Evolutionary conservation across 2,113 vertebrate genomes (phyloP).

Genomic region (Oncorhynchus masou): DNA sequence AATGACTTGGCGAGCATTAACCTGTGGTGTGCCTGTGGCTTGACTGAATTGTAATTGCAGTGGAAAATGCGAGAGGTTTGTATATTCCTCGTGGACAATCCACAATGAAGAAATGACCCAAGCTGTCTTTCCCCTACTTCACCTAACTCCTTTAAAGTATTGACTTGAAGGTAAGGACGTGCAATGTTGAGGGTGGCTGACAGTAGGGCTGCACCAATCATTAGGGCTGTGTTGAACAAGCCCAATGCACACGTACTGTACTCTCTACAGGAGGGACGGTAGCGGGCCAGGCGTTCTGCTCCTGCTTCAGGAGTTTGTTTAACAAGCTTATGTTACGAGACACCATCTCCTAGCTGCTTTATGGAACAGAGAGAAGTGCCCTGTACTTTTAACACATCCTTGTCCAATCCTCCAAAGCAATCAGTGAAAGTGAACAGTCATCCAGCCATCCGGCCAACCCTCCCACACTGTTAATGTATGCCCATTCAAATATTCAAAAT

Average conservation of each 20-base stretch:
- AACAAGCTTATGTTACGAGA: conserved; percentile 28
- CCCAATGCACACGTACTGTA: not conserved
- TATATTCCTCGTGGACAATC: conserved; percentile 29
- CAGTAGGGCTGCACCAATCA: not conserved
- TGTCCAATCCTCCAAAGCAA: conserved; percentile 3
- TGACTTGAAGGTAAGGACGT: conserved; percentile 4
- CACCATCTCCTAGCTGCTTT: not conserved
- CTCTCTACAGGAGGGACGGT: conserved; percentile 22
- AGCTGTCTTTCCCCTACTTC: not conserved
- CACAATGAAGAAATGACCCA: conserved; percentile 38
- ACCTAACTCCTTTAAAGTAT: conserved; percentile 1
- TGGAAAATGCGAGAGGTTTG: not conserved
- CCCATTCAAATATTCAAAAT: conserved; percentile 67
- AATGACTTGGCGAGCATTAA: conserved; percentile 25
- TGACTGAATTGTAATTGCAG: conserved; percentile 14
- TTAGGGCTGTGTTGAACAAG: conserved; percentile 9
- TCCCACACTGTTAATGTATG: conserved; percentile 37
- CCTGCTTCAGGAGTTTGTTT: conserved; percentile 1
- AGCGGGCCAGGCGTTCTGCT: not conserved
- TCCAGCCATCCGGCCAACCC: conserved; percentile 14
- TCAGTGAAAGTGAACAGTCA: conserved; percentile 13
- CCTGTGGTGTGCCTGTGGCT: conserved; percentile 12
- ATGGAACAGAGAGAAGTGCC: not conserved
- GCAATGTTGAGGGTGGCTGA: not conserved
- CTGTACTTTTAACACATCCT: conserved; percentile 6